phyloP scores from a whole-genome alignment of 2,113 vertebrate species.

The Lagopus leucura region DNA sequence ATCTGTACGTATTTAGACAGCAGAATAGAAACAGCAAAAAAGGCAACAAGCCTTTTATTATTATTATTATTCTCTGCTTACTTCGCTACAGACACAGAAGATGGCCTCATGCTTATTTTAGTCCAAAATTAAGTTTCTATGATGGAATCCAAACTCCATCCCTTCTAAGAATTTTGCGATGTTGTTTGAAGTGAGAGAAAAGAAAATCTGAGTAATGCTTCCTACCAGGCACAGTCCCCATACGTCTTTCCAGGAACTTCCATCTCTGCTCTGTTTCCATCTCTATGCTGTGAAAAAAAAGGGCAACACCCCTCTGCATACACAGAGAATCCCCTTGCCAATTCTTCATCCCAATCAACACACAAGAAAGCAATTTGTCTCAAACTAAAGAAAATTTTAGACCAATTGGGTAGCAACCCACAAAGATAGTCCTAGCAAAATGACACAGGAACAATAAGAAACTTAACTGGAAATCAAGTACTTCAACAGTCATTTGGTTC shows the following conservation, averaged over 20 bases:
- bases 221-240: accelerated
- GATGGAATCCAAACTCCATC: not conserved
- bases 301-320: not conserved
- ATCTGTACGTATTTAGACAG: not conserved
- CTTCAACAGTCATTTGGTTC: not conserved
- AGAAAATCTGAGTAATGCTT: not conserved
- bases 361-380: not conserved
- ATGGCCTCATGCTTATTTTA: not conserved
- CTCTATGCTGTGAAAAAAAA: not conserved
- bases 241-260: not conserved
- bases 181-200: not conserved
- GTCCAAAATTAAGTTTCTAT: conserved; percentile 4
- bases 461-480: not conserved
- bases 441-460: not conserved
- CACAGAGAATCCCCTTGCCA: not conserved
- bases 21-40: not conserved
- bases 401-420: not conserved
- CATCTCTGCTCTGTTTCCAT: accelerated
- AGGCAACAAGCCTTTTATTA: not conserved
- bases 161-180: not conserved
- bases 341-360: not conserved
- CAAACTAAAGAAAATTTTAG: not conserved
- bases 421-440: not conserved
- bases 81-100: not conserved
- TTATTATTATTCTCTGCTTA: conserved; percentile 12